Evolutionary conservation across 2,113 vertebrate genomes (phyloP), one percentile per base, ranked within the genome.

Genomic region (Gambusia affinis): DNA sequence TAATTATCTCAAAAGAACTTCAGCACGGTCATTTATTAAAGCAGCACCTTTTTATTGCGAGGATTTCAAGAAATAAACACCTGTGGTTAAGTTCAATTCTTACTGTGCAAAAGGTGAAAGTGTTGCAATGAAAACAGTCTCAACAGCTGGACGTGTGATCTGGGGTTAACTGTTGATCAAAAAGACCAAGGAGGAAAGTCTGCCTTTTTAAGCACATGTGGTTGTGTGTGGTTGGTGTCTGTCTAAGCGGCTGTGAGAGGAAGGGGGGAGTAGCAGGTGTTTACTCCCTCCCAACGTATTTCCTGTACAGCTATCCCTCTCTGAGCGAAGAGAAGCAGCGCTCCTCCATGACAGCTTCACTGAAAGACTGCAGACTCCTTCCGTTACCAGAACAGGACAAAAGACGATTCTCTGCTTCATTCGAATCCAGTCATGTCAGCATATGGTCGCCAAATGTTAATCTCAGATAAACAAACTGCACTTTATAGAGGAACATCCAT

Each of bases 261-360:
- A 30, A 64, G 15, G 24, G 61, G 60, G 81, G 28, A 78, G 79
- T 87, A 94, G 94, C 94, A 95, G 94, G 94, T 94, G 94, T 87
- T 89, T 90, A 88, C 84, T 79, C 80, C 87, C 89, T 84, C 79
- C 74, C 87, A 91, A 92, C 89, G 85, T 86, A 91, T 89, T 95
- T 95, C 93, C 93, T 94, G 93, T 89, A 85, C 79, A 80, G 80
- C 87, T 70, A 87, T 75, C 84, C 78, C 82, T 76, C 75, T 44
- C 62, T 64, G 54, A 74, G 79, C 64, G 73, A 42, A 71, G 73
- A 84, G 47, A 84, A 74, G 64, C 75, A 63, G 35, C 31, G 24
- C 65, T 81, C 63, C 65, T 80, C 51, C 66, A 67, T 63, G 70
- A 76, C 80, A 88, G 78, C 76, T 69, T 80, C 63, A 83, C 70